Conservation (phyloP, 2,797 vertebrate species). For the Toxotes lorentzi region DNA sequence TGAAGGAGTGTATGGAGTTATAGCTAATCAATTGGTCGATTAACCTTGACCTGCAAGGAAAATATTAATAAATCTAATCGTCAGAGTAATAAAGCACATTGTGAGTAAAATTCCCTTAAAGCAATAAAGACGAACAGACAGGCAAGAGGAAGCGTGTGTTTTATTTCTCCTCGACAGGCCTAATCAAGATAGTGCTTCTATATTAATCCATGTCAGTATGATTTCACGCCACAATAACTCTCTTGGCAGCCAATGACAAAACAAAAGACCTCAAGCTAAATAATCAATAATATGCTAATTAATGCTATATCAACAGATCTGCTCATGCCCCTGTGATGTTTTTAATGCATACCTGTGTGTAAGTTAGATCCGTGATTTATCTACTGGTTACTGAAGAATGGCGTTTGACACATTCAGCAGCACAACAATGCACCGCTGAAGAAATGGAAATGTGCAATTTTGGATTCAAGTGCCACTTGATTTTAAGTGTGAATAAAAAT, state of each 20-base stretch:
- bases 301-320: slow-evolving; percentile 51
- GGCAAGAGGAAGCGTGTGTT: slow-evolving; percentile 7
- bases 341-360: slow-evolving; percentile 18
- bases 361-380: slow-evolving; percentile 30
- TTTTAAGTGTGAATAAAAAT: slow-evolving; percentile 52
- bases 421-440: slow-evolving; percentile 24
- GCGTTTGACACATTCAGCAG: not conserved
- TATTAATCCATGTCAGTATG: slow-evolving; percentile 60
- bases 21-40: not conserved
- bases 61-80: not conserved
- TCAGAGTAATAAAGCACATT: slow-evolving; percentile 5
- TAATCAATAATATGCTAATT: slow-evolving; percentile 63
- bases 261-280: slow-evolving; percentile 25
- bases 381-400: not conserved
- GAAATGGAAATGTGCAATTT: slow-evolving; percentile 41
- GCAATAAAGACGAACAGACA: not conserved
- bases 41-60: slow-evolving; percentile 1
- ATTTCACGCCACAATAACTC: slow-evolving; percentile 64
- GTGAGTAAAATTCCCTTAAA: not conserved
- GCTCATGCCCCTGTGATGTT: not conserved
- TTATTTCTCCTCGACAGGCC: slow-evolving; percentile 44
- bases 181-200: slow-evolving; percentile 57
- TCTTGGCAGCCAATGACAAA: slow-evolving; percentile 44
- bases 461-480: slow-evolving; percentile 44
- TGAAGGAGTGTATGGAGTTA: not conserved